phyloP scores from a whole-genome alignment of 53 echinoderm and acorn worm genomes.

The Holothuria scabra region DNA sequence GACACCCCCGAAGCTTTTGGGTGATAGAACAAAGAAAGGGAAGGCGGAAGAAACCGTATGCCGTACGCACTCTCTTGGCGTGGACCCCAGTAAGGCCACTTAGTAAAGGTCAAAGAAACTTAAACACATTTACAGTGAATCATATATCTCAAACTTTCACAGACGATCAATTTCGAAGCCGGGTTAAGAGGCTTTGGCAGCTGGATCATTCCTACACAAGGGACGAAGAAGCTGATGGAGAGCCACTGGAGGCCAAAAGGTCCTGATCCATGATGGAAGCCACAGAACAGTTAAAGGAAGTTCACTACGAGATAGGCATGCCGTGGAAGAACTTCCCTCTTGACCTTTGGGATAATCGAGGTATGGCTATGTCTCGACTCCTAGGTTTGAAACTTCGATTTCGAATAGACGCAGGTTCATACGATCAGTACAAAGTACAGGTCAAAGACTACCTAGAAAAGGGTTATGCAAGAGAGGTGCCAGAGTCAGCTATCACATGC shows the following conservation, averaged over 20 bases:
- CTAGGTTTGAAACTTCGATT: constrained; percentile 44
- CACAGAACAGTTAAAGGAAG: no score
- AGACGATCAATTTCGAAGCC: constrained; percentile 17
- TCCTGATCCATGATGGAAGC: constrained; percentile 51
- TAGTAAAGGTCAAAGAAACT: neutral
- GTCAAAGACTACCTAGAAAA: constrained; percentile 55
- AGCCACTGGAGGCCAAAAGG: constrained; percentile 55
- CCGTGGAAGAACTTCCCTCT: no score
- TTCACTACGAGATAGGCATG: no score
- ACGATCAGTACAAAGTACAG: constrained; percentile 46
- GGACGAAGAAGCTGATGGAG: constrained; percentile 35
- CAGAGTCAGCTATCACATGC: neutral
- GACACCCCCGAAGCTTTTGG: no score
- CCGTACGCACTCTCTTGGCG: no score
- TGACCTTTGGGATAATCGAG: constrained; percentile 41
- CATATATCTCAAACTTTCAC: constrained; percentile 22
- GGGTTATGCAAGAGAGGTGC: constrained; percentile 50
- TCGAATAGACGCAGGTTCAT: no score
- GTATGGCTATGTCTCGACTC: constrained; percentile 42
- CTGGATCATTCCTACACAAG: constrained; percentile 11
- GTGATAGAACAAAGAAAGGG: constrained; percentile 62
- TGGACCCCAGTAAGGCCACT: constrained; percentile 39
- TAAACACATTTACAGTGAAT: constrained; percentile 8
- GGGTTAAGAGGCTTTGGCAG: constrained; percentile 57
- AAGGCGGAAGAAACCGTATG: constrained; percentile 49